Base-by-base conservation (phyloP, 2,113 vertebrate species). In the Coryphaenoides rupestris region DNA sequence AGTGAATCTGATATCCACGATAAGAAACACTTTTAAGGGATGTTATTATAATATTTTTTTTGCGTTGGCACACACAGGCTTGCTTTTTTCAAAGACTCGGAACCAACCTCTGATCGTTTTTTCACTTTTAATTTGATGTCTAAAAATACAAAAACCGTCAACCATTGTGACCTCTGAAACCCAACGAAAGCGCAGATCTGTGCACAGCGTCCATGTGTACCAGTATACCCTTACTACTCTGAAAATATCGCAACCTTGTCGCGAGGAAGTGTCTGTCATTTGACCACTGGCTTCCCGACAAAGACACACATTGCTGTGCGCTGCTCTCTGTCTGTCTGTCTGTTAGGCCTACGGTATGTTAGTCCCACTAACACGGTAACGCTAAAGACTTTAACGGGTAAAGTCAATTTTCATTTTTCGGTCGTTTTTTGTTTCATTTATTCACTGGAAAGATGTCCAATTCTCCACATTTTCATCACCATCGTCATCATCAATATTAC, bases 261-360 rank as follows among this genome's bases (percentile, higher is more conserved):
- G 65, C 73, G 69, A 78, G 73, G 75, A 72, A 76, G 82, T 75
- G 70, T 45, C 47, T 50, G 72, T 75, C 12, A 46, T 71, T 68
- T n/a, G n/a, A 74, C 69, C 76, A 65, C 77, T 73, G 46, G 72
- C 72, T 77, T 69, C 46, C n/a, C 69, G 72, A 77, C 67, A 79
- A 69, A 76, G 45, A 66, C 69, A 61, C 74, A n/a, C n/a, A n/a
- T n/a, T n/a, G n/a, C n/a, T 40, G 2, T 40, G 33, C 33, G 72
- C 63, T 69, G 72, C 75, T 86, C 69, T 55, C 49, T 78, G n/a
- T n/a, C n/a, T n/a, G n/a, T n/a, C 74, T 49, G 54, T 68, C 74
- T 75, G 80, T 87, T 85, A 89, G 89, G 90, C 91, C 92, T 92
- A n/a, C n/a, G n/a, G n/a, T n/a, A 90, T 81, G 91, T 93, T 92